Percentiles rank a stretch among this genome's conserved stretches.
These are phyloP conservation scores for Merodon equestris DNA, from an alignment of 2,888 invertebrate species.

Conservation along the genomic window DNA sequence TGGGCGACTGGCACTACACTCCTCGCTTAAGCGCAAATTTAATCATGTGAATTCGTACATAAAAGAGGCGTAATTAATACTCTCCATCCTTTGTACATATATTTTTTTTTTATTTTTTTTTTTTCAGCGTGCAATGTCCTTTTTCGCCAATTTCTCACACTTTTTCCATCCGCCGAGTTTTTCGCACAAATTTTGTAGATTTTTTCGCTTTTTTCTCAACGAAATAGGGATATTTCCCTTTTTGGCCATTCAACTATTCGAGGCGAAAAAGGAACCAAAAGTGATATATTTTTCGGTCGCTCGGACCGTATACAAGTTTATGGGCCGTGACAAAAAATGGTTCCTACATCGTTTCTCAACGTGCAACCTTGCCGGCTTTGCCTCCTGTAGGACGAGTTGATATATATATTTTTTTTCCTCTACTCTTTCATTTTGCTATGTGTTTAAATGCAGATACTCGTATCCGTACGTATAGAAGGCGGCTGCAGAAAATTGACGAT, in stretches of 20 bases:
- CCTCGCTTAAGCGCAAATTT: slow-evolving; percentile 46
- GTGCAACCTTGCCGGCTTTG: slow-evolving; percentile 21
- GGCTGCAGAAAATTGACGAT: slow-evolving; percentile 63
- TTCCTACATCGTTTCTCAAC: slow-evolving; percentile 65
- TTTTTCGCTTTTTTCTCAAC: slow-evolving; percentile 28
- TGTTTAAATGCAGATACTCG: slow-evolving; percentile 20
- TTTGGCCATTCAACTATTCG: slow-evolving; percentile 35
- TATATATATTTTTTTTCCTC: too few relatives aligned
- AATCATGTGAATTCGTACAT: slow-evolving; percentile 69
- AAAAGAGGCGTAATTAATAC: slow-evolving; percentile 69
- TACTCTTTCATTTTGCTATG: too few relatives aligned
- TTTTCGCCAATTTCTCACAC: slow-evolving; percentile 46
- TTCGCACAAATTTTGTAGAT: slow-evolving; percentile 5
- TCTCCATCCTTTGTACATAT: slow-evolving; percentile 42
- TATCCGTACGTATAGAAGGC: slow-evolving; percentile 39
- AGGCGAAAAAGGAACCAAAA: slow-evolving; percentile 43
- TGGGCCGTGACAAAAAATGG: slow-evolving; percentile 67
- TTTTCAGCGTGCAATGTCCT: slow-evolving; percentile 44
- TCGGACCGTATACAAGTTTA: slow-evolving; percentile 64
- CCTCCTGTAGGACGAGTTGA: too few relatives aligned
- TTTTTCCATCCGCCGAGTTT: slow-evolving; percentile 20
- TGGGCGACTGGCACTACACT: slow-evolving; percentile 19
- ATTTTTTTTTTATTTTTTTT: slow-evolving; percentile 8
- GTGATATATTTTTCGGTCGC: slow-evolving; percentile 66
- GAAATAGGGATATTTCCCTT: slow-evolving; percentile 27